Evolutionary conservation across 2,888 invertebrate genomes (phyloP).

Genomic region (Steromphala cineraria): DNA sequence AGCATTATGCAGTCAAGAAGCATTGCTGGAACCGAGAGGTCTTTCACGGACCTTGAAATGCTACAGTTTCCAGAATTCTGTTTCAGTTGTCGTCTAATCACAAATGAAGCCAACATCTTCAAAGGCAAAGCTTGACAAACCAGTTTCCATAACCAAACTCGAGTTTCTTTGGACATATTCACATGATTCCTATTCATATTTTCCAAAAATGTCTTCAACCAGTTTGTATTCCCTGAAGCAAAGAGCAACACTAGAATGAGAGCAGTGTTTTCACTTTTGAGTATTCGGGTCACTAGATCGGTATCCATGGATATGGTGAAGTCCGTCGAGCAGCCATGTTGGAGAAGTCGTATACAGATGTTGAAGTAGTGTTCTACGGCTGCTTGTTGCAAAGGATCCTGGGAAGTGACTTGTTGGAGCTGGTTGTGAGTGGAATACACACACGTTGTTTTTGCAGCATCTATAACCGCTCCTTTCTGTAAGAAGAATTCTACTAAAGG

Average conservation of each 20-base stretch:
- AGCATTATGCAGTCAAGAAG: neutral
- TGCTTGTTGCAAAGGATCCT: neutral
- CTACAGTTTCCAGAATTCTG: neutral
- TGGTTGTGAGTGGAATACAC: neutral
- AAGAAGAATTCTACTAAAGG: neutral
- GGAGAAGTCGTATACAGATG: neutral
- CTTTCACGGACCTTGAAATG: neutral
- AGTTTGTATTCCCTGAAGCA: constrained; percentile 2
- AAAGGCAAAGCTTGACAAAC: neutral
- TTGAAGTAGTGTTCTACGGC: neutral
- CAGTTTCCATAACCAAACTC: neutral
- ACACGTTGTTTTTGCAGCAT: neutral
- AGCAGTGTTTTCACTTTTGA: neutral
- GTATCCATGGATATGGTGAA: neutral
- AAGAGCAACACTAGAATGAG: neutral
- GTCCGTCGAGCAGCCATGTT: neutral
- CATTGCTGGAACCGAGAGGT: neutral
- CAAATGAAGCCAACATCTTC: neutral
- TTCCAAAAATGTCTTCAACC: neutral
- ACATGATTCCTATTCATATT: neutral
- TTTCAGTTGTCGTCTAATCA: neutral
- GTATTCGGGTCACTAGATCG: neutral
- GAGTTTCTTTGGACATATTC: neutral
- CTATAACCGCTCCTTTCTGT: neutral
- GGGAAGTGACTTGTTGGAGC: neutral